phyloP scores from a whole-genome alignment of 2,888 invertebrate genomes.

The Zygothrica quintamaculata region DNA sequence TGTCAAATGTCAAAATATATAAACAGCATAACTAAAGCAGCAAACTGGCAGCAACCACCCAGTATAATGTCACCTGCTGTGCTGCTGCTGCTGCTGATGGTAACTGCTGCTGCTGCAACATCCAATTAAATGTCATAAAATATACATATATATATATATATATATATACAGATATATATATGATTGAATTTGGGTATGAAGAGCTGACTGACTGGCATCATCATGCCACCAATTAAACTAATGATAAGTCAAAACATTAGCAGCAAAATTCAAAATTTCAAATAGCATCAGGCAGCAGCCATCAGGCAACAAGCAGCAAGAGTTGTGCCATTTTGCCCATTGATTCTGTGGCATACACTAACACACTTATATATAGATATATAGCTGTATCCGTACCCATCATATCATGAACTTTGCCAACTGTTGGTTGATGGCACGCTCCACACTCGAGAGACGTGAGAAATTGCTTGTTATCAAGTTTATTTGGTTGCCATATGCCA shows the following conservation, averaged over 20 bases:
- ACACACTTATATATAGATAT: background rate
- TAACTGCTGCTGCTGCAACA: too few species aligned
- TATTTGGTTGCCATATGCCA: slow-evolving; percentile 76
- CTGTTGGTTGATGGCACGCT: slow-evolving; percentile 56
- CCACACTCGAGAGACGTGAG: slow-evolving; percentile 74
- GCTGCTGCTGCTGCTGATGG: slow-evolving; percentile 57
- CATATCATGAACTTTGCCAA: slow-evolving; percentile 50
- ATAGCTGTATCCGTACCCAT: background rate
- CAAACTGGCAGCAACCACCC: slow-evolving; percentile 1
- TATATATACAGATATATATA: too few species aligned
- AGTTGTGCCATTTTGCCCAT: slow-evolving; percentile 37
- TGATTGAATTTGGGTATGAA: slow-evolving; percentile 3
- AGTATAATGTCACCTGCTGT: slow-evolving; percentile 54
- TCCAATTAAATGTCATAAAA: slow-evolving; percentile 72
- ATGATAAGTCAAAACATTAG: slow-evolving; percentile 79
- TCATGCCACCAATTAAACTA: slow-evolving; percentile 83
- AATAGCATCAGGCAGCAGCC: background rate
- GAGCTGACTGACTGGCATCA: slow-evolving; percentile 67
- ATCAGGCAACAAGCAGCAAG: background rate
- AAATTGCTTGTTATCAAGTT: slow-evolving; percentile 83
- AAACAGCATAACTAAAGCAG: slow-evolving; percentile 43
- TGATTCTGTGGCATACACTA: slow-evolving; percentile 20
- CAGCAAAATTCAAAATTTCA: too few species aligned
- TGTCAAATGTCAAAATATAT: slow-evolving; percentile 78
- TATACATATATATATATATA: slow-evolving; percentile 3